phyloP scores from a whole-genome alignment of 1,140 invertebrate species.

The Drosophila pallidifrons region DNA sequence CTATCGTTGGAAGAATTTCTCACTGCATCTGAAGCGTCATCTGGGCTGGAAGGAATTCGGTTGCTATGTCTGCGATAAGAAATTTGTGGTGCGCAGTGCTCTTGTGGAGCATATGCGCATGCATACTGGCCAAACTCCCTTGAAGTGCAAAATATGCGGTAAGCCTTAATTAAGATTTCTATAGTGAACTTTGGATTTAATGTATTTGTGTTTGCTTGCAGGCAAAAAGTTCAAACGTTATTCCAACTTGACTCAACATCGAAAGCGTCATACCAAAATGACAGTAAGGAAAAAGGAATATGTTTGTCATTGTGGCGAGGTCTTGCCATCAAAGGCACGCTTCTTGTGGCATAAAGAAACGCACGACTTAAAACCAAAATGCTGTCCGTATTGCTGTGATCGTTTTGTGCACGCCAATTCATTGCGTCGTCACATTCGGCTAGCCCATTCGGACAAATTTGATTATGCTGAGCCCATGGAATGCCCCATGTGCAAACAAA shows the following conservation, averaged over 20 bases:
- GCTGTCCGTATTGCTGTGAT: slow-evolving; percentile 93
- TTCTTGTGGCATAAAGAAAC: slow-evolving; percentile 94
- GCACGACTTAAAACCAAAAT: slow-evolving; percentile 92
- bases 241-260: slow-evolving; percentile 94
- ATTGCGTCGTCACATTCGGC: slow-evolving; percentile 92
- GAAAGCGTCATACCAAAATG: slow-evolving; percentile 89
- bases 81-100: slow-evolving; percentile 92
- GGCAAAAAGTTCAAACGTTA: slow-evolving; percentile 92
- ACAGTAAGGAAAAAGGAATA: slow-evolving; percentile 91
- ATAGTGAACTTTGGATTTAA: neutral
- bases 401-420: slow-evolving; percentile 93
- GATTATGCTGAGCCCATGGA: slow-evolving; percentile 90
- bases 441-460: slow-evolving; percentile 91
- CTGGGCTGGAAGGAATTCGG: slow-evolving; percentile 88
- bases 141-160: slow-evolving; percentile 93
- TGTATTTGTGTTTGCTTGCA: slow-evolving; percentile 11
- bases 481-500: slow-evolving; percentile 92
- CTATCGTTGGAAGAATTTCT: slow-evolving; percentile 89
- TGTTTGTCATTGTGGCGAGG: slow-evolving; percentile 92
- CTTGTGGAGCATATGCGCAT: slow-evolving; percentile 92
- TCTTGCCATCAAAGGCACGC: slow-evolving; percentile 93
- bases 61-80: slow-evolving; percentile 92
- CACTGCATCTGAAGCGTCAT: slow-evolving; percentile 91
- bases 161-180: slow-evolving; percentile 27
- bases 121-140: slow-evolving; percentile 92